These are phyloP conservation scores for Bolinopsis microptera DNA, from an alignment of 37 sponge, comb jelly and placozoan species.

Conservation along the genomic window DNA sequence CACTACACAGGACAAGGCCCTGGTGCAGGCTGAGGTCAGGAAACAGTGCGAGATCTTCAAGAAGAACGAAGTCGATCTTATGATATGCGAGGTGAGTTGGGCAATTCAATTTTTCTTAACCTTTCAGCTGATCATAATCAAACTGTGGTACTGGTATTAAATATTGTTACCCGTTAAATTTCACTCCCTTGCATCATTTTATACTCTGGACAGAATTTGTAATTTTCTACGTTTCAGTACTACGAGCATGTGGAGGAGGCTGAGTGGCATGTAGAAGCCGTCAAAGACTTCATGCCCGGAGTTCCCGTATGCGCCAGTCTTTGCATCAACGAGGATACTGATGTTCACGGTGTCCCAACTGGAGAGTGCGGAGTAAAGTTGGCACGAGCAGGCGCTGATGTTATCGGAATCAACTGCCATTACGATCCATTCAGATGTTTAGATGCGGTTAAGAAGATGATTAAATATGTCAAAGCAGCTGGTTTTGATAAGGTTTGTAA, in stretches of 20 bases:
- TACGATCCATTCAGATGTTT: constrained; percentile 65
- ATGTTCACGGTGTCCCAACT: constrained; percentile 68
- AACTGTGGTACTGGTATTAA: too few species aligned
- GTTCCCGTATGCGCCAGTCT: constrained; percentile 58
- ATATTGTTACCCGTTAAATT: too few species aligned
- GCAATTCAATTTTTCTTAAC: too few species aligned
- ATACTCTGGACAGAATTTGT: too few species aligned
- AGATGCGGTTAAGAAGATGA: constrained; percentile 63
- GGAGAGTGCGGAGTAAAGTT: constrained; percentile 69
- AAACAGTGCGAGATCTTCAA: constrained; percentile 69
- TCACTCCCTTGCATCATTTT: too few species aligned
- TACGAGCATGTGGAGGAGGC: constrained; percentile 72
- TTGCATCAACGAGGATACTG: constrained; percentile 67
- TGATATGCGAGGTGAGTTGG: constrained; percentile 67
- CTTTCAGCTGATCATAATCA: not conserved
- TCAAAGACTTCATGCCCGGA: constrained; percentile 67
- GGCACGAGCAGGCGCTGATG: constrained; percentile 69
- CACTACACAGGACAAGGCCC: constrained; percentile 14
- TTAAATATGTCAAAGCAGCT: constrained; percentile 19
- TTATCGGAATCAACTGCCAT: constrained; percentile 71
- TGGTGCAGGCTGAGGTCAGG: constrained; percentile 66
- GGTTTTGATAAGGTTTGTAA: constrained; percentile 58
- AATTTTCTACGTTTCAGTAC: constrained; percentile 59
- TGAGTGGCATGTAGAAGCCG: constrained; percentile 69
- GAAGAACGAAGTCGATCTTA: constrained; percentile 66